Base-by-base conservation (phyloP, 2,113 vertebrate species). In the Oreochromis spilurus region DNA sequence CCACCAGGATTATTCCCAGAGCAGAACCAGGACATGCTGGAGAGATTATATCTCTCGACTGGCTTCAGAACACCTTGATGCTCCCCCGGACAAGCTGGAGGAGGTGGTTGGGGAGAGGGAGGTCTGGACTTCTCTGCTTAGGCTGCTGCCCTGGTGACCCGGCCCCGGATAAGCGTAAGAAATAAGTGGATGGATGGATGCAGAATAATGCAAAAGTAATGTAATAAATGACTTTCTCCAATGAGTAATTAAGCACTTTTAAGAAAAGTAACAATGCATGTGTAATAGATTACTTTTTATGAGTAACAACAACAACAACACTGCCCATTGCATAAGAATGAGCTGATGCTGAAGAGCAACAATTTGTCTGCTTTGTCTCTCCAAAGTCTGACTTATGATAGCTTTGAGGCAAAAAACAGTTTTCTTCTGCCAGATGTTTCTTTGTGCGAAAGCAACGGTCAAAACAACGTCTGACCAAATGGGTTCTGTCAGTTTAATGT, bases 311-410 rank as follows among this genome's bases (percentile, higher is more conserved):
- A 13, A 54, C 19, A 54, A 55, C 53, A 24, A 57, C 55, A 31
- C 14, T 31, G 14, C 10, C 62, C 82, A 21, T 92, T 93, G 84
- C 84, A 84, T 92, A 90, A 93, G n/a, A 52, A 12, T 10, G 17
- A 85, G 48, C 10, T 21, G 16, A 78, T 40, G 31, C 29, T 65
- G 72, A 82, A 40, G 29, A 83, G 12, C 48, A 77, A 50, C 79
- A 52, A 40, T 79, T 45, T 54, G 1, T 36, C 31, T 29, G 45
- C 5, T 38, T 65, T 54, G 50, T 36, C 34, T 21, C 60, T 36
- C 34, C 60, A 65, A n/a, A 36, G 9, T 62, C 58, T 62, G 17
- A 62, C 31, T 36, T 62, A 11, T n/a, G 58, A 62, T 38, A 65
- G 1, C 60, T 65, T 8, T 38, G 60, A 4, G 60, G 17, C 0